Percentiles rank a stretch among this genome's conserved stretches.
Evolutionary conservation across 2,888 invertebrate genomes (phyloP).

Genomic region (Cenopis cana): DNA sequence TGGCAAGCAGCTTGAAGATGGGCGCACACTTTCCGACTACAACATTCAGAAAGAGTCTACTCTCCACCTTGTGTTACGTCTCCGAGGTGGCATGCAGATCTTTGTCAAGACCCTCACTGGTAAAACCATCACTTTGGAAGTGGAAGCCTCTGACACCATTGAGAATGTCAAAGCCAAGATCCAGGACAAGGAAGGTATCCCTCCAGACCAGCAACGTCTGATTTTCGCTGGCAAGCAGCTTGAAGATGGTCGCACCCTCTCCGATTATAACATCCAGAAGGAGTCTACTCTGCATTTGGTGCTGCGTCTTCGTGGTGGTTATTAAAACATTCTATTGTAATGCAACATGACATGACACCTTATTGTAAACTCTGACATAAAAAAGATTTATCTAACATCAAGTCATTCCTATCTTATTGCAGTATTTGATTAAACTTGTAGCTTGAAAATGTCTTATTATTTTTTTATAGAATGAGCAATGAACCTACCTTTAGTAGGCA

Average conservation of each 20-base stretch:
- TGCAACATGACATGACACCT: neutral
- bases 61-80: no score
- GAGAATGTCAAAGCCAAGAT: constrained; percentile 45
- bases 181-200: constrained; percentile 45
- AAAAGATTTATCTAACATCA: constrained; percentile 17
- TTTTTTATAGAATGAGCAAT: neutral
- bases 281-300: constrained; percentile 40
- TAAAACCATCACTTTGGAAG: constrained; percentile 43
- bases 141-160: constrained; percentile 42
- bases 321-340: constrained; percentile 16
- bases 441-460: constrained; percentile 13
- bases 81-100: constrained; percentile 44
- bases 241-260: constrained; percentile 43
- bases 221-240: constrained; percentile 45
- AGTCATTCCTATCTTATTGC: constrained; percentile 26
- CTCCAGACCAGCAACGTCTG: constrained; percentile 44
- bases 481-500: neutral
- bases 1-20: constrained; percentile 44
- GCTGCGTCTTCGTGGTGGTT: constrained; percentile 43
- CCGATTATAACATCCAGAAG: constrained; percentile 44
- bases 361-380: neutral
- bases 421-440: constrained; percentile 38
- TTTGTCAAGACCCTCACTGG: constrained; percentile 44
- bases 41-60: constrained; percentile 44
- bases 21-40: constrained; percentile 41